phyloP scores from a whole-genome alignment of 2,113 vertebrate species.

The Centropristis striata region DNA sequence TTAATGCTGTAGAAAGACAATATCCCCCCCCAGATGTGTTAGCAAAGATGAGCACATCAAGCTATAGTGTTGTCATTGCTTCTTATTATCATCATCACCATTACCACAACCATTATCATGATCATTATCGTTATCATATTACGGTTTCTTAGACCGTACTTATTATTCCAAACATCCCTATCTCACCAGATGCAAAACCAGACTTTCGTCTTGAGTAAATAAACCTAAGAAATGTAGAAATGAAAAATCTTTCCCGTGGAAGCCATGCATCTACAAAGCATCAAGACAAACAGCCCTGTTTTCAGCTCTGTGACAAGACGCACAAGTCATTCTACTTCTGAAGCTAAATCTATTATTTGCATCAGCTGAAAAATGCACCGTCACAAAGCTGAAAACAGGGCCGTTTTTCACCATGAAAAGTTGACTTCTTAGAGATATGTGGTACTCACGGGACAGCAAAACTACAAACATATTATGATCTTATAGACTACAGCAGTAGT shows the following conservation, averaged over 20 bases:
- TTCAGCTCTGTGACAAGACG: too few relatives aligned
- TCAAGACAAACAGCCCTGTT: too few relatives aligned
- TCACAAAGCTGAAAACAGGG: too few relatives aligned
- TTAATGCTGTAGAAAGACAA: not conserved
- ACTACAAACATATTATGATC: too few relatives aligned
- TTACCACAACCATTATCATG: not conserved
- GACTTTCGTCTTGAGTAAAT: not conserved
- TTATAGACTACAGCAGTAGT: too few relatives aligned
- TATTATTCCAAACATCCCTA: not conserved
- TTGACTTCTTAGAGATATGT: too few relatives aligned
- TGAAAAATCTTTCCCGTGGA: not conserved
- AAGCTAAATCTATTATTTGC: too few relatives aligned
- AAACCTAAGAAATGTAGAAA: not conserved
- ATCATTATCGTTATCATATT: not conserved
- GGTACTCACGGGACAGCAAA: too few relatives aligned
- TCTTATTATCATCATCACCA: not conserved
- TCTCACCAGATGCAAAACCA: not conserved
- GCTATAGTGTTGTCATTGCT: slow-evolving; percentile 7
- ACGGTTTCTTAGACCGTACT: not conserved
- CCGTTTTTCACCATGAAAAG: too few relatives aligned
- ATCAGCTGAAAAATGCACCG: too few relatives aligned
- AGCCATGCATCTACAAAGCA: not conserved
- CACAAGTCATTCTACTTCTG: too few relatives aligned
- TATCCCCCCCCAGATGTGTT: not conserved
- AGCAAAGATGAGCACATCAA: slow-evolving; percentile 2